Evolutionary conservation across 2,113 vertebrate species (phyloP).

Genomic region (Aplodontia rufa): DNA sequence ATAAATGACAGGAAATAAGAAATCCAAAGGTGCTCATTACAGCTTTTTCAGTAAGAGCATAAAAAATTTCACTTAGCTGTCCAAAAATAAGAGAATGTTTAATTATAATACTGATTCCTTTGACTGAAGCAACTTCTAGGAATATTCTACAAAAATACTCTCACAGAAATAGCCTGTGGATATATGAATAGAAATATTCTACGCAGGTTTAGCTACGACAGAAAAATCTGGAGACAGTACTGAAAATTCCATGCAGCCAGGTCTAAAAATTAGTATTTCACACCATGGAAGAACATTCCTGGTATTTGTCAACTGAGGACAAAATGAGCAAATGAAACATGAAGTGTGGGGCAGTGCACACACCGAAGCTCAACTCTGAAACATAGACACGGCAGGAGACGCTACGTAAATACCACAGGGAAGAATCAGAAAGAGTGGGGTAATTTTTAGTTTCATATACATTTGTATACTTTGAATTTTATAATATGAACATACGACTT

Average conservation of each 20-base stretch:
- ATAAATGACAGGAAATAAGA: not conserved
- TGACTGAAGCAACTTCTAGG: not conserved
- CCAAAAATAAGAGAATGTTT: not conserved
- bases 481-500: not conserved
- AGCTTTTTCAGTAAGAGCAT: not conserved
- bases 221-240: not conserved
- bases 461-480: not conserved
- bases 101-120: not conserved
- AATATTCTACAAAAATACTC: constrained; percentile 27
- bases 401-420: not conserved
- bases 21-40: not conserved
- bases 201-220: not conserved
- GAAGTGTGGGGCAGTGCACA: not conserved
- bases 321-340: not conserved
- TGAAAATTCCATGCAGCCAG: not conserved
- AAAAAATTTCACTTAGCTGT: not conserved
- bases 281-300: not conserved
- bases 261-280: not conserved
- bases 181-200: not conserved
- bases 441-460: not conserved
- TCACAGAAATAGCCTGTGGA: not conserved
- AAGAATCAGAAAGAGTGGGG: not conserved
- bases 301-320: not conserved
- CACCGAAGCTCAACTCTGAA: not conserved
- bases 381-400: not conserved